Percentiles rank a stretch among this genome's conserved stretches.
phyloP scores from a whole-genome alignment of 2,797 vertebrate genomes.

The Chrysocyon brachyurus region DNA sequence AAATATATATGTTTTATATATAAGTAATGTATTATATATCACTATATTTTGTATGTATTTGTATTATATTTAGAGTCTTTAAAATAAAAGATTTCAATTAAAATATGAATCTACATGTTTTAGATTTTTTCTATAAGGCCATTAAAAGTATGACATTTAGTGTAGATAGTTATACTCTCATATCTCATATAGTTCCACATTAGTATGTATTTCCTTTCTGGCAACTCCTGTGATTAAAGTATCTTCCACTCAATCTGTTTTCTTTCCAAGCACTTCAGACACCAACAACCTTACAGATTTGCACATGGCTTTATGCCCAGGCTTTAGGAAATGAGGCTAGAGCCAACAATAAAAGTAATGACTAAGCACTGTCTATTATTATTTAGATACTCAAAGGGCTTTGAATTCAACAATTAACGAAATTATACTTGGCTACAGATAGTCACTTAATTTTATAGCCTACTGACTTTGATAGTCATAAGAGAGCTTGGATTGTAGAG shows the following conservation, averaged over 20 bases:
- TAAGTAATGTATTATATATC: not conserved
- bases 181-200: not conserved
- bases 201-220: not conserved
- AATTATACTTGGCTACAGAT: constrained; percentile 65
- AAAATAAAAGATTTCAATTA: not conserved
- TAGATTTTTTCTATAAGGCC: not conserved
- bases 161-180: not conserved
- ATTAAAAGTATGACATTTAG: constrained; percentile 21
- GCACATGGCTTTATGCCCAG: constrained; percentile 60
- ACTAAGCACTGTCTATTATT: constrained; percentile 70
- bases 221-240: constrained; percentile 38
- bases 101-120: not conserved
- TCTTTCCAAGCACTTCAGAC: not conserved
- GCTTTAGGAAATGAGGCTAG: constrained; percentile 13
- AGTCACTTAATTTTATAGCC: constrained; percentile 65
- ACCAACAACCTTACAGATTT: not conserved
- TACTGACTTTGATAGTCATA: constrained; percentile 68
- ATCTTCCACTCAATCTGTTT: constrained; percentile 22
- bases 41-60: not conserved
- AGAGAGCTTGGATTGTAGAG: not conserved
- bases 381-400: constrained; percentile 58
- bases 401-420: constrained; percentile 72
- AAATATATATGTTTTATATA: not conserved
- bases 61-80: not conserved
- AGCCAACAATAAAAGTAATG: constrained; percentile 68